Conservation (phyloP, 2,797 vertebrate species). For the Xerus rutilus region DNA sequence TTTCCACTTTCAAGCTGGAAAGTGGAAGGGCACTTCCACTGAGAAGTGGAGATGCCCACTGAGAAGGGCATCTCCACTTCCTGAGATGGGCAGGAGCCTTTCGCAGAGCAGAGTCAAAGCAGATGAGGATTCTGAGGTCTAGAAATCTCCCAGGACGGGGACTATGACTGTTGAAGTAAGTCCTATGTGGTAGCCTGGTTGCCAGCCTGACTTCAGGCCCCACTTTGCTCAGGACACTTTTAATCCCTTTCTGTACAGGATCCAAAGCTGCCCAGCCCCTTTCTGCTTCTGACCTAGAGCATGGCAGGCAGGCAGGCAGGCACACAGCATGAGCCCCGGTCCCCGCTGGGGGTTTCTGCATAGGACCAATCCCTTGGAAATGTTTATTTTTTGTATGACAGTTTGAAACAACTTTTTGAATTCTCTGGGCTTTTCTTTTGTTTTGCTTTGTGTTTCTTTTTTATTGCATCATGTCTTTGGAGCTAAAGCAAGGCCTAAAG, state of each 20-base stretch:
- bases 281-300: not conserved
- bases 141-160: not conserved
- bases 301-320: accelerated
- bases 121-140: not conserved
- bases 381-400: not conserved
- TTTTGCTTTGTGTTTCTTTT: not conserved
- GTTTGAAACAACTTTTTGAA: not conserved
- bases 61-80: too few relatives aligned
- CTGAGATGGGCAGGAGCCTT: not conserved
- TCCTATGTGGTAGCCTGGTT: not conserved
- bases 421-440: not conserved
- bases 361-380: accelerated
- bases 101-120: not conserved
- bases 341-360: not conserved
- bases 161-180: not conserved
- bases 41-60: too few relatives aligned
- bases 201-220: not conserved
- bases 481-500: not conserved
- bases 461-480: not conserved
- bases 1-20: not conserved
- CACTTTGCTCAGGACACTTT: accelerated
- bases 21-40: too few relatives aligned
- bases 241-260: not conserved
- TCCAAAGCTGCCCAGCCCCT: not conserved
- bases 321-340: not conserved